Evolutionary conservation across 1,140 invertebrate genomes (phyloP).

Genomic region (Gyrodactylus salaris): DNA sequence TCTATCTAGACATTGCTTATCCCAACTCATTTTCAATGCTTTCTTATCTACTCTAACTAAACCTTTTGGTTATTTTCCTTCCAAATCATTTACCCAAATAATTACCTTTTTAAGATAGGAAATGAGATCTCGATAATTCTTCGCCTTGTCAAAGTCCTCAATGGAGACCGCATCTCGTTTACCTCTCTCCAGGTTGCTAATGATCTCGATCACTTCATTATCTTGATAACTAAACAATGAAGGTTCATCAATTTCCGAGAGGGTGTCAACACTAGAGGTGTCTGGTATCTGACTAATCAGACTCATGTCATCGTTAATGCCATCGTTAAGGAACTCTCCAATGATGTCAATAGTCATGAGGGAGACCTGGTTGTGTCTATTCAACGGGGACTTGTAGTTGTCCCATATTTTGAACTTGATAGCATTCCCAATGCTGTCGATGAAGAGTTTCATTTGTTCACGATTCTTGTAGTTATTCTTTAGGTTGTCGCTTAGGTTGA

Average conservation of each 20-base stretch:
- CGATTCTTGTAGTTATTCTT: neutral
- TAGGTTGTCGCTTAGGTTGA: neutral
- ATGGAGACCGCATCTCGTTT: slow-evolving; percentile 42
- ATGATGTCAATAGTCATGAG: neutral
- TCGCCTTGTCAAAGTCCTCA: slow-evolving; percentile 1
- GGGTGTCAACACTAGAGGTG: neutral
- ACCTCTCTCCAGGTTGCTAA: slow-evolving; percentile 47
- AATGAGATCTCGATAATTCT: neutral
- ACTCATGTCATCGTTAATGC: too few species aligned
- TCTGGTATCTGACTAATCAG: neutral
- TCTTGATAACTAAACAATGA: slow-evolving; percentile 86
- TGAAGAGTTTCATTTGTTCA: neutral
- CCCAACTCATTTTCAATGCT: too few species aligned
- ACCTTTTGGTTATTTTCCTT: too few species aligned
- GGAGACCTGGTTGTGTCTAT: neutral
- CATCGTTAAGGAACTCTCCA: neutral
- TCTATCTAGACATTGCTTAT: too few species aligned
- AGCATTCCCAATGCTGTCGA: neutral
- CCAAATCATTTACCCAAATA: neutral
- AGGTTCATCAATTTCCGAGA: slow-evolving; percentile 59
- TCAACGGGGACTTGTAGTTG: neutral
- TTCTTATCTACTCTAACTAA: too few species aligned
- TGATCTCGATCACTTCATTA: slow-evolving; percentile 48
- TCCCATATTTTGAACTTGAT: neutral
- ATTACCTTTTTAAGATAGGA: neutral